Evolutionary conservation across 2,888 invertebrate genomes (phyloP).

Genomic region (Dynastes grantii): DNA sequence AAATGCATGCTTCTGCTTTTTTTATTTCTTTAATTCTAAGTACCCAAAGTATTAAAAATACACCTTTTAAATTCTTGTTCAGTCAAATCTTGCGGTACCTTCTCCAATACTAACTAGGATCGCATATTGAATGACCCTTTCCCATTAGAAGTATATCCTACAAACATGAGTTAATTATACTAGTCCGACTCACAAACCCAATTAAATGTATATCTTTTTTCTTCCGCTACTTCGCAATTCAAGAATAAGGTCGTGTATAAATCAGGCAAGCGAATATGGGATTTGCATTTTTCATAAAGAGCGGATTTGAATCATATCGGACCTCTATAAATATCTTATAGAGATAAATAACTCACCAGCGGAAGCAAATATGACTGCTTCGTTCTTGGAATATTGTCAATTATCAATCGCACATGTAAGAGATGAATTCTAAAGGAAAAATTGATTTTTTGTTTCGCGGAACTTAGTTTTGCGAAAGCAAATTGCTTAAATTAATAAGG

Average conservation of each 20-base stretch:
- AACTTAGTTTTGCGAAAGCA: not conserved
- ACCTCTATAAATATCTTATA: not conserved
- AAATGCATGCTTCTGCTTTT: too few relatives aligned
- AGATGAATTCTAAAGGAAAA: not conserved
- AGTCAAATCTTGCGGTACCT: too few relatives aligned
- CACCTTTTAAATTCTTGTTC: too few relatives aligned
- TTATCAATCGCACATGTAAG: conserved; percentile 1
- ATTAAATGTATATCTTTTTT: not conserved
- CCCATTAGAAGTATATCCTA: too few relatives aligned
- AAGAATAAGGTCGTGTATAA: not conserved
- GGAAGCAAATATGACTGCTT: not conserved
- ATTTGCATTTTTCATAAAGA: conserved; percentile 27
- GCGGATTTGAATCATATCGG: conserved; percentile 13
- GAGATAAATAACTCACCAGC: not conserved
- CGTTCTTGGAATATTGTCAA: not conserved
- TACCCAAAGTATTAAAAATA: too few relatives aligned
- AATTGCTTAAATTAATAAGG: not conserved
- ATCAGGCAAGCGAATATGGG: conserved; percentile 9
- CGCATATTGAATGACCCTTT: too few relatives aligned
- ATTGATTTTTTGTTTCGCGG: not conserved
- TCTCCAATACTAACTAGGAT: too few relatives aligned
- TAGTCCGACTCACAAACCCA: not conserved
- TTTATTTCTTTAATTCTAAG: too few relatives aligned
- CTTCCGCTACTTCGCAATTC: not conserved
- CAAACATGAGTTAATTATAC: not conserved